Evolutionary conservation across 92 coral and sea anemone species (phyloP).

Genomic region (Palythoa grandiflora): DNA sequence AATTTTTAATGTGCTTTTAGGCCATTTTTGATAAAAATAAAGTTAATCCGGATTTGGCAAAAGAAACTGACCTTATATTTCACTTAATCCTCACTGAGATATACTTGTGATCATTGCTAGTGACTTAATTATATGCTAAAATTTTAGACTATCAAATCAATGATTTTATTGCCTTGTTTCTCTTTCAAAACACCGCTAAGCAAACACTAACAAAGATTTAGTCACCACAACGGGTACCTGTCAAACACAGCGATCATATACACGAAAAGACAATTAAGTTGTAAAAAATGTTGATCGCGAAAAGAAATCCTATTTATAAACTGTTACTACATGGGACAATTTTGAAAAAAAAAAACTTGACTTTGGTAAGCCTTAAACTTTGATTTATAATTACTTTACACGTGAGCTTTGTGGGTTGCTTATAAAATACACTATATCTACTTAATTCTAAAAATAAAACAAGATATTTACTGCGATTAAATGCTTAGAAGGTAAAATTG

Average conservation of each 20-base stretch:
- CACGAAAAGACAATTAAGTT: not conserved
- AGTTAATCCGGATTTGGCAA: not conserved
- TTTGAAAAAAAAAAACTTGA: not conserved
- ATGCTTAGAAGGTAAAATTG: no score
- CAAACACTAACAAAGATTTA: constrained; percentile 4
- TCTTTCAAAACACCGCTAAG: constrained; percentile 8
- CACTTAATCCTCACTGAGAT: not conserved
- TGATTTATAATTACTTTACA: not conserved
- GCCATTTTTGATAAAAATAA: constrained; percentile 46
- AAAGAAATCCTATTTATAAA: not conserved
- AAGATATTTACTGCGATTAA: no score
- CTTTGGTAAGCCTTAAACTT: not conserved
- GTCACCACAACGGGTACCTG: constrained; percentile 21
- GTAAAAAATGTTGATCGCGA: not conserved
- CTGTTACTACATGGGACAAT: not conserved
- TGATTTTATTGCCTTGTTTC: constrained; percentile 1
- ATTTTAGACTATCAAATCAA: not conserved
- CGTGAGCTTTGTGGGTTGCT: no score
- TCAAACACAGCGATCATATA: not conserved
- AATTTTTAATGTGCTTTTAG: constrained; percentile 36
- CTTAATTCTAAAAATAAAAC: no score
- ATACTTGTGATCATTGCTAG: not conserved
- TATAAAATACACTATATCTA: no score
- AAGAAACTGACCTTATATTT: no score
- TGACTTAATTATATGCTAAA: not conserved